Evolutionary conservation across 2,113 vertebrate species (phyloP).

Genomic region (Entelurus aequoreus): DNA sequence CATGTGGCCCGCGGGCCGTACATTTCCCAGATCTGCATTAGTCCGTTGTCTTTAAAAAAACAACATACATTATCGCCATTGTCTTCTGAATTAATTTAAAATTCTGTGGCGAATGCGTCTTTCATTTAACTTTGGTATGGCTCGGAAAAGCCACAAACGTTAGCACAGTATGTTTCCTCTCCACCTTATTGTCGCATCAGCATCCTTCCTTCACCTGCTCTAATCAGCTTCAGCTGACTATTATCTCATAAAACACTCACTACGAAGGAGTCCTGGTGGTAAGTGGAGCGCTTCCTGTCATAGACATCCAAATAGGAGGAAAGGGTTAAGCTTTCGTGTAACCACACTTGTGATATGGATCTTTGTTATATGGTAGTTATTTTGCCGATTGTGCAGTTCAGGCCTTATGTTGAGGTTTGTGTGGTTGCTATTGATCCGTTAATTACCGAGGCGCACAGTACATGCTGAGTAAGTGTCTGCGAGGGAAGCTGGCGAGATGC

Average conservation of each 20-base stretch:
- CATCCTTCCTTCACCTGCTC: background rate
- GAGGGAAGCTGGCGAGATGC: slow-evolving; percentile 27
- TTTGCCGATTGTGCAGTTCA: slow-evolving; percentile 60
- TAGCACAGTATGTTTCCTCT: background rate
- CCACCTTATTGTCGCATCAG: background rate
- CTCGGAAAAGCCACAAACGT: background rate
- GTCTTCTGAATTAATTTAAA: background rate
- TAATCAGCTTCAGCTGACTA: slow-evolving; percentile 6
- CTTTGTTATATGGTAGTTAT: slow-evolving; percentile 46
- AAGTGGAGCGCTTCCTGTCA: slow-evolving; percentile 22
- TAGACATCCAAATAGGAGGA: slow-evolving; percentile 8
- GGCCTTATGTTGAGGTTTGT: slow-evolving; percentile 56
- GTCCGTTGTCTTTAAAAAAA: background rate
- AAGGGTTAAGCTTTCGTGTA: slow-evolving; percentile 40
- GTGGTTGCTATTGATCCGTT: slow-evolving; percentile 62
- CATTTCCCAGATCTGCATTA: too few relatives aligned
- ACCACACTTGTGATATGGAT: slow-evolving; percentile 46
- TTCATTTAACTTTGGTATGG: background rate
- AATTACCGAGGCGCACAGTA: slow-evolving; percentile 52
- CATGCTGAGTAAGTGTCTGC: slow-evolving; percentile 63
- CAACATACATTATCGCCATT: background rate
- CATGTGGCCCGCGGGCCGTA: too few relatives aligned
- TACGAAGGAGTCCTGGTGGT: background rate
- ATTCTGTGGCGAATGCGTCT: background rate
- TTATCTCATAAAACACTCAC: slow-evolving; percentile 4